These are phyloP conservation scores for Hafferia zeledoni DNA, from an alignment of 2,797 vertebrate species.

Conservation along the genomic window DNA sequence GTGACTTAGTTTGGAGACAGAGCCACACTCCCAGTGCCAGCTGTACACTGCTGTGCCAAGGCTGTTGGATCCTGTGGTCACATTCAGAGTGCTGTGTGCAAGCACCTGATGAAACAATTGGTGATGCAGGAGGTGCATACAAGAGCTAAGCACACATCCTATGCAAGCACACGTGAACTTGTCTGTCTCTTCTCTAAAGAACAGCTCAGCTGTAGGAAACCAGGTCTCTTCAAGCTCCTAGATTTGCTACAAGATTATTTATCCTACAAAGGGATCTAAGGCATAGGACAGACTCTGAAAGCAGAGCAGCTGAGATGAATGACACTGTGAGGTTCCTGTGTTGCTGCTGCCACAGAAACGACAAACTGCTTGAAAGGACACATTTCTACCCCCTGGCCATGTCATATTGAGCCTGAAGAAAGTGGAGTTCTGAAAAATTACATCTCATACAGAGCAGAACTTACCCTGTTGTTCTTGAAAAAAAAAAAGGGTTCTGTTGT, in stretches of 20 bases:
- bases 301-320: not conserved
- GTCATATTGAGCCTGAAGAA: not conserved
- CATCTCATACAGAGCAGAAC: not conserved
- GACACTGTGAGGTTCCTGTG: not conserved
- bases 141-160: accelerated
- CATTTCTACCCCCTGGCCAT: not conserved
- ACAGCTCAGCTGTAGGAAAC: not conserved
- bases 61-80: not conserved
- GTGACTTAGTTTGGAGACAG: not conserved
- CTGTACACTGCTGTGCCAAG: not conserved
- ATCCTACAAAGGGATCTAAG: not conserved
- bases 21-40: not conserved
- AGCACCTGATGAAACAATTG: not conserved
- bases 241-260: not conserved
- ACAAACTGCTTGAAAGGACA: not conserved
- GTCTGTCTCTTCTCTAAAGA: not conserved
- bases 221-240: not conserved
- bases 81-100: accelerated
- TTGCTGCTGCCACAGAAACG: not conserved
- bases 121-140: not conserved
- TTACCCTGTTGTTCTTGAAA: not conserved
- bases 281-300: not conserved
- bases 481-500: not conserved
- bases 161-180: accelerated
- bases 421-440: not conserved